Percentiles rank a stretch among this genome's conserved stretches.
Conservation (phyloP, 2,888 invertebrate species). For the Venusia cambrica region DNA sequence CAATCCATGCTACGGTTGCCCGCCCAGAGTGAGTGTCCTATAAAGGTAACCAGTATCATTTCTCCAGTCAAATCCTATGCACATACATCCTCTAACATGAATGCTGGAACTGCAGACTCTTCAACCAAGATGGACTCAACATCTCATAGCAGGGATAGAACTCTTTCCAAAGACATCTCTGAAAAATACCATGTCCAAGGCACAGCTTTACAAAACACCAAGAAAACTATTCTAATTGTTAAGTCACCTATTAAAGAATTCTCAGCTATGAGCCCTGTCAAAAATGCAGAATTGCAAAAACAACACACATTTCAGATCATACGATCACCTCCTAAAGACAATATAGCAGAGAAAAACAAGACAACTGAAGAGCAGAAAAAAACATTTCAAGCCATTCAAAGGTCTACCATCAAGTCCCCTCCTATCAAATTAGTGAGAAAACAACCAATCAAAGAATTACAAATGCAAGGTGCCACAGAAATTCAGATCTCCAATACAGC, state of each 20-base stretch:
- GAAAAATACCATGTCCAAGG: constrained; percentile 8
- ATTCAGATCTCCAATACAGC: constrained; percentile 1
- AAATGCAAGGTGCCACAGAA: constrained; percentile 10
- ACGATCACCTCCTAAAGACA: constrained; percentile 19
- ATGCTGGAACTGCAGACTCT: constrained; percentile 39
- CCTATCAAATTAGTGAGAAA: constrained; percentile 17
- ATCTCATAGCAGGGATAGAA: constrained; percentile 13
- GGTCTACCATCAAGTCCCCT: constrained; percentile 13
- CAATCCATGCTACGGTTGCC: constrained; percentile 27
- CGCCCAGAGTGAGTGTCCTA: constrained; percentile 28
- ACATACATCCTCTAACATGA: constrained; percentile 21
- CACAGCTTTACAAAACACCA: constrained; percentile 5
- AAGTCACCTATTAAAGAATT: constrained; percentile 26
- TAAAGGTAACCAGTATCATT: constrained; percentile 14
- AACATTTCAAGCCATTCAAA: constrained; percentile 4
- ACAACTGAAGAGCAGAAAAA: constrained; percentile 5
- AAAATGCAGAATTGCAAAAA: constrained; percentile 12
- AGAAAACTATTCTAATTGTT: constrained; percentile 9
- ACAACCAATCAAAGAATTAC: constrained; percentile 11
- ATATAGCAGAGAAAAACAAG: constrained; percentile 3
- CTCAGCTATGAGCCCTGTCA: constrained; percentile 19
- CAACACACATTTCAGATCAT: constrained; percentile 2
- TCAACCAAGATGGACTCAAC: constrained; percentile 28
- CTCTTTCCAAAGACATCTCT: constrained; percentile 15
- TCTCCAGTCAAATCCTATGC: constrained; percentile 3